phyloP scores from a whole-genome alignment of 2,888 invertebrate species.

The Athalia circularis region DNA sequence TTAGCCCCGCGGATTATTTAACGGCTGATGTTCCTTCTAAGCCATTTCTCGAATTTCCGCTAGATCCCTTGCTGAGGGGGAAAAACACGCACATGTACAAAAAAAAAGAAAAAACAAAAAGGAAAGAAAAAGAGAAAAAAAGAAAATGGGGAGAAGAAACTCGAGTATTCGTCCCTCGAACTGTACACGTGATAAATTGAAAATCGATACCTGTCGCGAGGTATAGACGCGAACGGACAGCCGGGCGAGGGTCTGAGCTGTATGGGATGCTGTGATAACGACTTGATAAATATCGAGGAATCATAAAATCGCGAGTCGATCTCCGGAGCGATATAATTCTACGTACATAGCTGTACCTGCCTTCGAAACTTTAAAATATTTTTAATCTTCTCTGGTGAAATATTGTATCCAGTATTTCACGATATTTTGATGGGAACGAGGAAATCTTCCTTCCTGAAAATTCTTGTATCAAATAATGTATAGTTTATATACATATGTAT shows the following conservation, averaged over 20 bases:
- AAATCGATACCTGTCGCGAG: conserved; percentile 19
- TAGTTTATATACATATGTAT: conserved; percentile 10
- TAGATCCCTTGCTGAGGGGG: no score
- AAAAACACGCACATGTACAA: no score
- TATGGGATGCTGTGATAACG: conserved; percentile 21
- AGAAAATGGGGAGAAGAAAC: not conserved
- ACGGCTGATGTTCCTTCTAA: no score
- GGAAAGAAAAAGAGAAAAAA: not conserved
- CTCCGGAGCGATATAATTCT: no score
- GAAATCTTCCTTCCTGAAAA: no score
- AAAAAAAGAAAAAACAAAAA: no score
- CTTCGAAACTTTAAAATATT: conserved; percentile 5
- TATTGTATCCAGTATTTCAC: no score
- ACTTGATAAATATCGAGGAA: conserved; percentile 1
- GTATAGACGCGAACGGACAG: not conserved
- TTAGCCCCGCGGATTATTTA: no score
- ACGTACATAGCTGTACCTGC: not conserved
- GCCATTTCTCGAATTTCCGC: no score
- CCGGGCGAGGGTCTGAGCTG: not conserved
- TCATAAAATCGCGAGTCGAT: not conserved
- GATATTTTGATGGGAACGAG: no score
- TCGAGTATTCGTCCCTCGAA: conserved; percentile 25
- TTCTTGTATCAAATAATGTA: no score
- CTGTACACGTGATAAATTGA: not conserved
- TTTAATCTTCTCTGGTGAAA: not conserved